phyloP scores from a whole-genome alignment of 2,113 vertebrate genomes.

The Cygnus buccinator region DNA sequence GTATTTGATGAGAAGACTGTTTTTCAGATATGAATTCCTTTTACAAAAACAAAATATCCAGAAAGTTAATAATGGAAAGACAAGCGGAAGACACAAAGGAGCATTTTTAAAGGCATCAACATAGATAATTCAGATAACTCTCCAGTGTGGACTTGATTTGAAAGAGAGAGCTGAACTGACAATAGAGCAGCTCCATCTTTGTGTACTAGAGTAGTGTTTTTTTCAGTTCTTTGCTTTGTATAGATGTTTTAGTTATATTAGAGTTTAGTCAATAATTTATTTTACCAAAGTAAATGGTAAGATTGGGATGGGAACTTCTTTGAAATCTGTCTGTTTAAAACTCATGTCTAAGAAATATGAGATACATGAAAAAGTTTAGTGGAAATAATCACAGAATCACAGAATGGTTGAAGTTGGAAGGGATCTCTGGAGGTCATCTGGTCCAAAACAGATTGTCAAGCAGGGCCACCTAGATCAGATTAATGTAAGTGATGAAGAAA shows the following conservation, averaged over 20 bases:
- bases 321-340: not conserved
- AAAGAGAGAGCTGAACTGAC: not conserved
- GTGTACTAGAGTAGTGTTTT: rapidly evolving
- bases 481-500: not conserved
- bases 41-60: not conserved
- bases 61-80: not conserved
- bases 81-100: not conserved
- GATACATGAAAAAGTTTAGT: not conserved
- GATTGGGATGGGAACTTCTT: not conserved
- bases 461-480: not conserved
- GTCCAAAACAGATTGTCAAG: too few species aligned
- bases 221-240: not conserved
- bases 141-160: not conserved
- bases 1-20: not conserved
- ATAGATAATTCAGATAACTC: not conserved
- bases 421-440: not conserved
- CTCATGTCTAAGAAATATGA: not conserved
- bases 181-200: not conserved
- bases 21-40: not conserved
- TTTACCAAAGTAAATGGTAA: not conserved
- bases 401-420: not conserved
- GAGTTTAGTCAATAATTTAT: not conserved
- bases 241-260: not conserved
- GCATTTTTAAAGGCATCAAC: not conserved
- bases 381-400: not conserved